phyloP scores from a whole-genome alignment of 2,888 invertebrate genomes.

The Minunthozetes semirufus region DNA sequence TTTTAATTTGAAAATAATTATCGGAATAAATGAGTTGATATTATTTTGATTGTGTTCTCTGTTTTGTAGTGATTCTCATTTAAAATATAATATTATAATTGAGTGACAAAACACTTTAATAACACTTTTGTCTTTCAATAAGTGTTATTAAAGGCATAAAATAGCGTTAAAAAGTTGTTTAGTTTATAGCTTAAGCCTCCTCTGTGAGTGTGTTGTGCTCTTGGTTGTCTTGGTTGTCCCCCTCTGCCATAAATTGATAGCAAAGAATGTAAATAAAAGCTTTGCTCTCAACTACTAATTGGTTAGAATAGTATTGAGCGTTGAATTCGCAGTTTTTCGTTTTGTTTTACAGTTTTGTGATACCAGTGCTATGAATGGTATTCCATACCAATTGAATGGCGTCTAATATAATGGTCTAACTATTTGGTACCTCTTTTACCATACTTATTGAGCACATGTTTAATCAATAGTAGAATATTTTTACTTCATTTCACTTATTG shows the following conservation, averaged over 20 bases:
- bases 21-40: no score
- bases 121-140: no score
- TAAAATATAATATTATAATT: no score
- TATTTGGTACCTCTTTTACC: not conserved
- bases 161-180: no score
- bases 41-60: no score
- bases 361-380: not conserved
- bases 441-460: not conserved
- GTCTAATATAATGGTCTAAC: not conserved
- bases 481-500: not conserved
- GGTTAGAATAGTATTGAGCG: not conserved
- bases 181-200: no score
- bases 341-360: not conserved
- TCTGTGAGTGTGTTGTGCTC: no score
- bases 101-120: no score
- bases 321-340: not conserved
- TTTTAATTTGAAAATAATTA: no score
- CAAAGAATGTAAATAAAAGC: slow-evolving; percentile 1
- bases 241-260: not conserved
- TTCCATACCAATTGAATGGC: not conserved
- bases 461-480: not conserved
- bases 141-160: no score
- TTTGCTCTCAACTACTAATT: not conserved
- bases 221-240: no score
- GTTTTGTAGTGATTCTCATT: no score